Evolutionary conservation across 2,113 vertebrate genomes (phyloP), one percentile per base, ranked within the genome.

Genomic region (Seriola quinqueradiata): DNA sequence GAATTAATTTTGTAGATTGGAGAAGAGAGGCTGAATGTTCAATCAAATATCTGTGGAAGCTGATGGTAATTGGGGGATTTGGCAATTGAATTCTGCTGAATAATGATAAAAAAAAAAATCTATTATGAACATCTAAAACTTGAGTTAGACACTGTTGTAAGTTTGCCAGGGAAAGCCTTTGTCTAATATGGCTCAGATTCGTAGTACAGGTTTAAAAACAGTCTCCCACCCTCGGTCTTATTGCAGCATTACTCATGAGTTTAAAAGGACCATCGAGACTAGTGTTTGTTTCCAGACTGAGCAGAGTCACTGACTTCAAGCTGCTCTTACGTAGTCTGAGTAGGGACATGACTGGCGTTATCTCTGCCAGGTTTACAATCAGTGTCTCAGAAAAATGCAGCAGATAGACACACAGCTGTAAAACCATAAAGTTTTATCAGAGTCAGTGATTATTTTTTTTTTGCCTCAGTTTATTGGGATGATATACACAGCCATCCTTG

Each of bases 1-100:
- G 82, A 87, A 86, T 91, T 89, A 23, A 89, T 88, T 89, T 89
- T 76, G 72, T 34, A 83, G 83, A 85, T 74, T 73, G 80, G 61
- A 83, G 10, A 78, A 63, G 75, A 85, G 70, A 55, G 63, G 77
- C 57, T 74, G 71, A 34, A 77, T 82, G 80, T 82, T 87, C 63
- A 86, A 76, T 88, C 70, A 85, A 84, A 87, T 85, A 87, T 79
- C 76, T 32, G 58, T 61, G 66, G 63, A 60, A 77, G 75, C 55
- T 52, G 59, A 70, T 74, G 67, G 74, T 79, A 79, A 88, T 85
- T 77, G 46, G 71, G 64, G 36, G 44, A 75, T 76, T 82, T 86
- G 68, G 36, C 71, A 59, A 71, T 87, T 85, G 59, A 86, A 82
- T 89, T 87, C 25, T 68, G 76, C 66, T 77, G 81, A 82, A 82